Base-by-base conservation (phyloP, 2,888 invertebrate genomes). In the Drosophila melanosoma region DNA sequence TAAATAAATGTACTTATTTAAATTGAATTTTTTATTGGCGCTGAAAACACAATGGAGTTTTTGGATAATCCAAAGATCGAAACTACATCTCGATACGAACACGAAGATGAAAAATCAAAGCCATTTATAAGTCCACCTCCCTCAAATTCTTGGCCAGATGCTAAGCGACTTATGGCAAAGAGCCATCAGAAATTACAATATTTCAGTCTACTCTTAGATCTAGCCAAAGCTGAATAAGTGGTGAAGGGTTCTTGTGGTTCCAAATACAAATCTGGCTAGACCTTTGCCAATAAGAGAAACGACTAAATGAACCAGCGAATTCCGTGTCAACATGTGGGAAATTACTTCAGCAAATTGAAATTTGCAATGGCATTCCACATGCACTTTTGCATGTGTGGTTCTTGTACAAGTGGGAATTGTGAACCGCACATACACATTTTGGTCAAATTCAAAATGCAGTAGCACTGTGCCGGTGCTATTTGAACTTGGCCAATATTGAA, bases 71-170 rank as follows among this genome's bases (percentile, higher is more conserved):
- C n/a, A 51, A 45, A 38, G 66, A 73, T 65, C 67, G 48, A 59
- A 57, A 64, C 32, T 26, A 71, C 57, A 78, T 87, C 85, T 81
- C 56, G 35, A 76, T 79, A 61, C 59, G 76, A 54, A 83, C 82
- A 65, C 87, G 74, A 68, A 73, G 70, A 77, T 74, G 69, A 90
- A 87, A 87, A 87, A 90, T 89, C 90, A 89, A 76, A 76, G 83
- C 86, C 88, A 90, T 87, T 90, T 88, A 89, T 75, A 69, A 23
- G 20, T 32, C 26, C 23, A 17, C 23, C 3, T 32, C 11, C 20
- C 26, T 40, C 48, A 45, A 33, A 42, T 51, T 69, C 56, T 73
- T 71, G 60, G 69, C 74, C 69, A 69, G 65, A 76, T 88, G 83
- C 88, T 86, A 76, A 72, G 82, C 61, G 83, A 86, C 49, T 68